Evolutionary conservation across 2,888 invertebrate genomes (phyloP), one percentile per base, ranked within the genome.

Genomic region (Papilio elwesi): DNA sequence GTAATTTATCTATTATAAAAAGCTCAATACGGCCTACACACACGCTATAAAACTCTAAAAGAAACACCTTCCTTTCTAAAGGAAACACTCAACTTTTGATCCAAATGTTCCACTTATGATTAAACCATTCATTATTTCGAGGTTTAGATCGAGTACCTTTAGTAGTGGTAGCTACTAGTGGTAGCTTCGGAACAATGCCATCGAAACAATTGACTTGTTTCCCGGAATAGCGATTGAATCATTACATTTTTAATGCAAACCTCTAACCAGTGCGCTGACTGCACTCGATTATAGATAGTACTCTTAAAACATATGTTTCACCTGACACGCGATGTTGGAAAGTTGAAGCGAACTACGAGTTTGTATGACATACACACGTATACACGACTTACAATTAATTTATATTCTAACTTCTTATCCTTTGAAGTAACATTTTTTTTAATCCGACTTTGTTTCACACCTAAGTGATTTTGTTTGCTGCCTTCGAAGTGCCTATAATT

Each of bases 221-320:
- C 90, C 83, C 75, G 76, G 88, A 85, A 90, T 71, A 79, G 69
- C 85, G 82, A 87, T 87, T 86, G 90, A 87, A 88, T 84, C 82
- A 85, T 87, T 90, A 84, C 83, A 90, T 87, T 87, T 90, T 91
- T 90, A 88, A 90, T 89, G 83, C 71, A 59, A 68, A 70, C 77
- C 74, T 74, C 78, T 80, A 81, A 82, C 78, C 72, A 75, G 75
- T 74, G 71, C 59, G 70, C 71, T 64, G 75, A 76, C 72, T 75
- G 75, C 75, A 78, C 65, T 74, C 75, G 74, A 76, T 75, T 78
- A 74, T 78, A 59, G 78, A 74, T 78, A 59, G 78, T 77, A 78
- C 68, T 65, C 71, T 79, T 83, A 80, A 85, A 85, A 82, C 81
- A 87, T 81, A 73, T 80, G 80, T 80, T 81, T 78, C 78, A 75